Base-by-base conservation (phyloP, 53 echinoderm and acorn worm species). In the Zoroaster sp. region DNA sequence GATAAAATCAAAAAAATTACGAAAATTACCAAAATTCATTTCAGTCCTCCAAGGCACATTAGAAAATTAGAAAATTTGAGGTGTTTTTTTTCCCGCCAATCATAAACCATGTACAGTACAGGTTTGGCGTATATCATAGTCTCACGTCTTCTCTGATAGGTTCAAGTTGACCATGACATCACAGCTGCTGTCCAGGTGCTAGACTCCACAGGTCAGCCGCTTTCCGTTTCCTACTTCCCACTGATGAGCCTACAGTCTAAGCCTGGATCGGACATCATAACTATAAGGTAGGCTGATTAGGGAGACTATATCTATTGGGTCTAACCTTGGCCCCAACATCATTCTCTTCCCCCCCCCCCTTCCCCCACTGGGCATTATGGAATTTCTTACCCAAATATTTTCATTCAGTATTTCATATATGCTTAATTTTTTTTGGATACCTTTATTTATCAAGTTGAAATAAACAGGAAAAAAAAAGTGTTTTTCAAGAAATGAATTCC, bases 81-180 rank as follows among this genome's bases (percentile, higher is more conserved):
- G 13, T 7, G 13, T 68, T 5, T 68, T 0, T 1, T 32, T 41
- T 14, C 15, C 1, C 34, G 2, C 74, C 39, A 74, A 74, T 74
- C 44, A 17, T 9, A 43, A 43, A 4, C 15, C 37, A 36, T n/a
- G 44, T 74, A 17, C 33, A 8, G 38, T 74, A n/a, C 40, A 14
- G 0, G 17, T 15, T 76, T 42, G 6, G 13, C 9, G 31, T 10
- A 76, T 40, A 42, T 33, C 31, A 71, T 35, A 6, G 18, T 71
- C 25, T 21, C 35, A 18, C 87, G 5, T 46, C n/a, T 73, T 67
- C 2, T 14, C 6, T 51, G 11, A 52, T 42, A 97, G 97, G 97
- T 97, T 7, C 95, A 97, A 92, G 87, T 97, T 2, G 98, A 83
- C 44, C 92, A 95, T 95, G 95, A 97, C 73, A 95, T 95, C 71